phyloP scores from a whole-genome alignment of 2,797 vertebrate genomes.

The Heteromormyrus szaboi region DNA sequence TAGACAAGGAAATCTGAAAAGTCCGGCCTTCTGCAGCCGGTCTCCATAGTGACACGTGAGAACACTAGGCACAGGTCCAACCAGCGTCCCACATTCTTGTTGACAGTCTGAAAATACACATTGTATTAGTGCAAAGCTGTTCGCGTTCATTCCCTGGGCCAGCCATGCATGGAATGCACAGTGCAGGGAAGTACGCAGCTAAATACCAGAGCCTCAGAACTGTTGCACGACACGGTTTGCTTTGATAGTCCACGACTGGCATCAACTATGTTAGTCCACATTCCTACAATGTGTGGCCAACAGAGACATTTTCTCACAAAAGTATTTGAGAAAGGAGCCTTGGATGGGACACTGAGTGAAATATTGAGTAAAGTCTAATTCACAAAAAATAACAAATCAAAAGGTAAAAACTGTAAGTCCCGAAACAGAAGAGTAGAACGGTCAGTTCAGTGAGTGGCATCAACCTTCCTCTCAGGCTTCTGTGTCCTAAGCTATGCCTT shows the following conservation, averaged over 20 bases:
- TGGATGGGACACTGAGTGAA: slow-evolving; percentile 19
- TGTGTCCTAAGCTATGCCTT: not conserved
- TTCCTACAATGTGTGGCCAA: slow-evolving; percentile 22
- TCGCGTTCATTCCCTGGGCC: slow-evolving; percentile 30
- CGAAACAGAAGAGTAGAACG: slow-evolving; percentile 30
- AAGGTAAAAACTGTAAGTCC: not conserved
- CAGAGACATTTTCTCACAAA: slow-evolving; percentile 17
- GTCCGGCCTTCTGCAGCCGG: not conserved
- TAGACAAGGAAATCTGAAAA: slow-evolving; percentile 13
- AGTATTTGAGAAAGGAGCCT: slow-evolving; percentile 27
- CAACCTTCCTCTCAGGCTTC: not conserved
- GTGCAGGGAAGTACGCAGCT: slow-evolving; percentile 34
- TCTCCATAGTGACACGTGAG: slow-evolving; percentile 3
- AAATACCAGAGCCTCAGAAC: slow-evolving; percentile 8
- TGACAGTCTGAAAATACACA: slow-evolving; percentile 44
- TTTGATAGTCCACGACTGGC: slow-evolving; percentile 26
- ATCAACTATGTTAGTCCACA: slow-evolving; percentile 25
- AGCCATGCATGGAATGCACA: slow-evolving; percentile 39
- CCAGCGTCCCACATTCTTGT: slow-evolving; percentile 42
- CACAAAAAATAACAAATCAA: not conserved
- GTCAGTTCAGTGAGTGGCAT: slow-evolving; percentile 18
- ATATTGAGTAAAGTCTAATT: slow-evolving; percentile 27
- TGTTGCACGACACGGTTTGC: slow-evolving; percentile 29
- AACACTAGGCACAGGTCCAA: slow-evolving; percentile 28
- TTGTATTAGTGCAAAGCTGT: slow-evolving; percentile 36